A percentile compares a stretch with the other conserved stretches of the same genome.
phyloP scores from a whole-genome alignment of 2,797 vertebrate genomes.

The Sparus aurata region DNA sequence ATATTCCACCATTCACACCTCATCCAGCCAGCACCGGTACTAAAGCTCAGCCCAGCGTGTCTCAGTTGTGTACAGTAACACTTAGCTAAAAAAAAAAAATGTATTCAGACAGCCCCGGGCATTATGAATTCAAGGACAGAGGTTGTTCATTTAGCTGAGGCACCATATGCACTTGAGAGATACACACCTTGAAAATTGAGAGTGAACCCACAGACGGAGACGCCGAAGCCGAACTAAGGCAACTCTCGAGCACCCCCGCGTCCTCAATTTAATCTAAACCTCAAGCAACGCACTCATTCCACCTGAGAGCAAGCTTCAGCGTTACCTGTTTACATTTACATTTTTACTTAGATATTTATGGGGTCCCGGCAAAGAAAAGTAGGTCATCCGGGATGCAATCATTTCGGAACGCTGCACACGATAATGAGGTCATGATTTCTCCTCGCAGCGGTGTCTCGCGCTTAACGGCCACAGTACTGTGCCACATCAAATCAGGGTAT shows the following conservation, averaged over 20 bases:
- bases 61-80: neutral
- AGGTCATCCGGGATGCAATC: slow-evolving; percentile 33
- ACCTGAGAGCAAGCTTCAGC: neutral
- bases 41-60: neutral
- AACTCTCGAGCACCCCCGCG: neutral
- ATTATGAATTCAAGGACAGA: slow-evolving; percentile 43
- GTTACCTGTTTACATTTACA: slow-evolving; percentile 44
- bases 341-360: slow-evolving; percentile 52
- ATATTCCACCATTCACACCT: neutral
- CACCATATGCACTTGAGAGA: slow-evolving; percentile 25
- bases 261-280: slow-evolving; percentile 45
- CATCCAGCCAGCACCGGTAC: neutral
- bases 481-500: slow-evolving; percentile 30
- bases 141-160: slow-evolving; percentile 20
- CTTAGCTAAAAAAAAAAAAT: neutral
- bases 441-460: slow-evolving; percentile 17
- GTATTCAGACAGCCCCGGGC: slow-evolving; percentile 13
- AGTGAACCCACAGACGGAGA: slow-evolving; percentile 22
- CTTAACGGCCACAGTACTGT: neutral
- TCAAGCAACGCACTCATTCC: neutral
- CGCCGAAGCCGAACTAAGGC: slow-evolving; percentile 1
- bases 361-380: slow-evolving; percentile 22
- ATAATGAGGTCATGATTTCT: slow-evolving; percentile 44
- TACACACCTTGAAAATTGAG: slow-evolving; percentile 35
- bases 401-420: slow-evolving; percentile 36